These are phyloP conservation scores for Meiosimyza decipiens DNA, from an alignment of 2,888 invertebrate species.

Conservation along the genomic window DNA sequence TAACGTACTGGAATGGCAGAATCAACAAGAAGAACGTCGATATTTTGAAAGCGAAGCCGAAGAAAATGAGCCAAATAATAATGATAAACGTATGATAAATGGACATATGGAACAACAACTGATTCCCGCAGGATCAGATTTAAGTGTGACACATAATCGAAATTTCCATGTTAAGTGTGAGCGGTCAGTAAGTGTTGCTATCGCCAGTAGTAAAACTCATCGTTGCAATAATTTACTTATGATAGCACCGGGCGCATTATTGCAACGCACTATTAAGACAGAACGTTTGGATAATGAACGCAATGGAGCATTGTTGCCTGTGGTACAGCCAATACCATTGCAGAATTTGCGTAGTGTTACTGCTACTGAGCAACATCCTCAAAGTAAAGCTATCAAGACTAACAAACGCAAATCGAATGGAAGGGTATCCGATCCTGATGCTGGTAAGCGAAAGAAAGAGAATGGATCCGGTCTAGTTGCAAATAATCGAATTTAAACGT, in stretches of 20 bases:
- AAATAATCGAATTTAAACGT: constrained; percentile 28
- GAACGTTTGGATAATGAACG: constrained; percentile 28
- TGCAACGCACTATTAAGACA: constrained; percentile 33
- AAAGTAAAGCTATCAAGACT: constrained; percentile 1
- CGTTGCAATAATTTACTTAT: constrained; percentile 57
- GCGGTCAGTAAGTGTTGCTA: constrained; percentile 27
- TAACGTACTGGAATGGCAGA: constrained; percentile 92
- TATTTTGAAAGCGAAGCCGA: constrained; percentile 47
- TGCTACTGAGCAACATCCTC: constrained; percentile 11
- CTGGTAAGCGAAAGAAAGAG: constrained; percentile 23
- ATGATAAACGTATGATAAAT: constrained; percentile 57
- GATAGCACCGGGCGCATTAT: constrained; percentile 52
- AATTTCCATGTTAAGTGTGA: constrained; percentile 15
- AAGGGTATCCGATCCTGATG: constrained; percentile 2
- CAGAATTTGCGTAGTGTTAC: constrained; percentile 11
- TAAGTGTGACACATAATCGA: not conserved
- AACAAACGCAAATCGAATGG: constrained; percentile 29
- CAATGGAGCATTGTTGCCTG: constrained; percentile 12
- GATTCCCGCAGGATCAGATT: not conserved
- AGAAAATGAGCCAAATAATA: constrained; percentile 60
- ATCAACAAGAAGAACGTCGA: constrained; percentile 71
- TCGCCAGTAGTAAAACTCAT: constrained; percentile 21
- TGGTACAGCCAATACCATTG: constrained; percentile 25
- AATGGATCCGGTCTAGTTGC: constrained; percentile 9
- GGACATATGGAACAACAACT: constrained; percentile 47